These are phyloP conservation scores for Brachionus rubens DNA, from an alignment of 1,140 invertebrate genomes.

Conservation along the genomic window DNA sequence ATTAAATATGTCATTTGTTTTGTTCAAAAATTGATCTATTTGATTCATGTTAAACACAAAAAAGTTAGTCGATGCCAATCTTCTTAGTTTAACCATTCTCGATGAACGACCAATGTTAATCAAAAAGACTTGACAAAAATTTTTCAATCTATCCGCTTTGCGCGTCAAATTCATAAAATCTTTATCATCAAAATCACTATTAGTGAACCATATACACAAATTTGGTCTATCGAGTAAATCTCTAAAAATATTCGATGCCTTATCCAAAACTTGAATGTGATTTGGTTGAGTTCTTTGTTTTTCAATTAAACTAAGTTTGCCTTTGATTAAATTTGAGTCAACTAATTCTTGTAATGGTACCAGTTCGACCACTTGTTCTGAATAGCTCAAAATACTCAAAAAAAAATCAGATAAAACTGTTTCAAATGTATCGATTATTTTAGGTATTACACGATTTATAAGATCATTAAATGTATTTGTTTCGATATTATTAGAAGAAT, in stretches of 20 bases:
- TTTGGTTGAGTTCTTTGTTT: neutral
- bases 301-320: neutral
- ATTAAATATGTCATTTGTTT: slow-evolving; percentile 4
- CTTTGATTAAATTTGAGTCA: neutral
- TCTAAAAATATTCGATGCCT: neutral
- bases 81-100: neutral
- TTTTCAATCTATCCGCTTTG: neutral
- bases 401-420: neutral
- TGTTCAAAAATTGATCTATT: neutral
- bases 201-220: slow-evolving; percentile 17
- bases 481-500: neutral
- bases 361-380: neutral
- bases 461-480: slow-evolving; percentile 19
- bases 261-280: neutral
- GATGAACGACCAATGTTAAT: neutral
- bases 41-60: neutral
- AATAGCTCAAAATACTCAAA: neutral
- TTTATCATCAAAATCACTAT: slow-evolving; percentile 1
- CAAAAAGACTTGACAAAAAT: neutral
- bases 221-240: neutral
- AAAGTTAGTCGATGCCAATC: neutral
- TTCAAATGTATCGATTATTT: neutral
- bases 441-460: neutral
- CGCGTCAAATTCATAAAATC: neutral
- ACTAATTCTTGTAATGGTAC: slow-evolving; percentile 9